Evolutionary conservation across 2,888 invertebrate genomes (phyloP).

Genomic region (Macrostomum cliftonense): DNA sequence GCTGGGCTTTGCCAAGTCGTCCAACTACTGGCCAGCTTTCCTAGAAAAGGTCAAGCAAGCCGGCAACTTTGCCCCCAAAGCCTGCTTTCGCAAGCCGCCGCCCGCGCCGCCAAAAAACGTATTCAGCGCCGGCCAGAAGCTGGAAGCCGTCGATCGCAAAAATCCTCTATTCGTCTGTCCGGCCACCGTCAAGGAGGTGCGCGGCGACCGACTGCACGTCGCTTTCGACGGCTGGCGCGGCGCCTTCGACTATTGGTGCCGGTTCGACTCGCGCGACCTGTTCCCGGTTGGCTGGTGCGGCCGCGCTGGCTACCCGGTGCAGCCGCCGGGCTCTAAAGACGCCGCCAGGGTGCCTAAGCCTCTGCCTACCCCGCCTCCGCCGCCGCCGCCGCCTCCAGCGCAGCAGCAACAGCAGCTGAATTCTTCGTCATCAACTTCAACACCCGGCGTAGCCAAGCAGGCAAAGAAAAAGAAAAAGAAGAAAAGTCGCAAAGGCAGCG

Average conservation of each 20-base stretch:
- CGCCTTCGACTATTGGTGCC: slow-evolving; percentile 91
- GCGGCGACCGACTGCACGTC: slow-evolving; percentile 78
- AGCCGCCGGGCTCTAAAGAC: slow-evolving; percentile 67
- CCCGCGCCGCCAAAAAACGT: slow-evolving; percentile 53
- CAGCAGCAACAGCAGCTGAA: too few relatives aligned
- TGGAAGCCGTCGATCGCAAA: slow-evolving; percentile 89
- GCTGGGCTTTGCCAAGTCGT: slow-evolving; percentile 11
- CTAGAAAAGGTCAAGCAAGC: background rate
- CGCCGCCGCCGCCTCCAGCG: too few relatives aligned
- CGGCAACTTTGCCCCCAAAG: too few relatives aligned
- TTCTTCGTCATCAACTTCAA: background rate
- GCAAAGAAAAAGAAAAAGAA: background rate
- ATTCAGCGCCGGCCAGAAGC: slow-evolving; percentile 73
- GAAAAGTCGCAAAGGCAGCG: background rate
- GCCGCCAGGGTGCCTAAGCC: background rate
- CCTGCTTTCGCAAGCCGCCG: background rate
- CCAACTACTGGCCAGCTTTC: slow-evolving; percentile 10
- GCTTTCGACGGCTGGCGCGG: slow-evolving; percentile 95
- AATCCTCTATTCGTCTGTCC: slow-evolving; percentile 90
- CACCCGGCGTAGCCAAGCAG: background rate
- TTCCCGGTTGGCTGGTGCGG: slow-evolving; percentile 92
- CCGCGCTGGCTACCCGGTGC: slow-evolving; percentile 71
- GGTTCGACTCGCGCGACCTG: slow-evolving; percentile 75
- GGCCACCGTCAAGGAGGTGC: slow-evolving; percentile 68
- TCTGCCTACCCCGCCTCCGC: too few relatives aligned